Evolutionary conservation across 2,888 invertebrate species (phyloP).

Genomic region (Phoronis australis): DNA sequence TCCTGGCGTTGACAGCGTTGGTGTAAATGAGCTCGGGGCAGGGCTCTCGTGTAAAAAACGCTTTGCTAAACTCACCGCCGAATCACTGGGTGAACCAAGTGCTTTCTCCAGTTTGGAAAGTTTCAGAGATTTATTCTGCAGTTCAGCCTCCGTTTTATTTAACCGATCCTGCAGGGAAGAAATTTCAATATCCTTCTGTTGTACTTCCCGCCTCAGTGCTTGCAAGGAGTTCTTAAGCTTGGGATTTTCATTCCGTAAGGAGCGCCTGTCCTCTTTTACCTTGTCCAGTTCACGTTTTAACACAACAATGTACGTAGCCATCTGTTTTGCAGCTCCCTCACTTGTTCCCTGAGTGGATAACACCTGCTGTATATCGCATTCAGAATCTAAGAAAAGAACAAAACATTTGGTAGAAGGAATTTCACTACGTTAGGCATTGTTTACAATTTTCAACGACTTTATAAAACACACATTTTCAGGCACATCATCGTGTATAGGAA

Average conservation of each 20-base stretch:
- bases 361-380: not conserved
- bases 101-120: not conserved
- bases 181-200: not conserved
- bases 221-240: not conserved
- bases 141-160: not conserved
- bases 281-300: not conserved
- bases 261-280: not conserved
- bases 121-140: not conserved
- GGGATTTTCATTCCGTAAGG: not conserved
- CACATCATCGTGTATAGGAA: no score
- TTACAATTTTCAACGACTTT: no score
- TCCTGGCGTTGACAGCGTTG: not conserved
- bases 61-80: not conserved
- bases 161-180: not conserved
- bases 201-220: not conserved
- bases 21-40: no score
- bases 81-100: not conserved
- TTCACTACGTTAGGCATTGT: no score
- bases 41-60: not conserved
- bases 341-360: not conserved
- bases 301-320: not conserved
- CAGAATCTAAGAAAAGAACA: no score
- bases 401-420: no score
- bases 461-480: no score
- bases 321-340: not conserved